Base-by-base conservation (phyloP, 2,113 vertebrate genomes). In the Nerophis ophidion region DNA sequence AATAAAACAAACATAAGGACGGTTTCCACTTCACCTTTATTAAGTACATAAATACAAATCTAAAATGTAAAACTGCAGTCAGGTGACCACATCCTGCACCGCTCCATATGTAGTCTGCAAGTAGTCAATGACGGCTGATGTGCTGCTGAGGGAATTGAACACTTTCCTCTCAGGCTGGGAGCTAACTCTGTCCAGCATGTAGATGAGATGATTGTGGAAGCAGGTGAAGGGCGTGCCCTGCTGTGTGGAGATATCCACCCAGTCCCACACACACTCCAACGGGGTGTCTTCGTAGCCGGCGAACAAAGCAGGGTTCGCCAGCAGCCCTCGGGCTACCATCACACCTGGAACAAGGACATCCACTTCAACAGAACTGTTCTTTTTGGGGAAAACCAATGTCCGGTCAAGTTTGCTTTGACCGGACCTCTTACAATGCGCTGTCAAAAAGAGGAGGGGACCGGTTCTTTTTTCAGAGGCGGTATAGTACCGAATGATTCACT, bases 161-260 rank as follows among this genome's bases (percentile, higher is more conserved):
- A 93, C 71, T 67, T 88, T 96, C 66, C 94, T 94, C 81, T 99
- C 97, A 40, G 96, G 93, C 74, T 91, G 95, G 55, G 97, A 97
- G 70, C 90, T 95, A 72, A 98, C 90, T 26, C 89, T 92, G 81
- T 99, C 97, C 87, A 99, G 87, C 97, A 99, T 99, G 87, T 98
- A 98, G 75, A 95, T 97, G 49, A 99, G 91, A 80, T 99, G 97
- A 45, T 98, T 95, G 81, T 99, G 97, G 76, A 99, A 97, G 79
- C 95, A 98, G 0, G 91, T 92, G 70, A 94, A 99, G 4, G 95
- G 92, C 45, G 95, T 98, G 62, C 97, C 96, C 1, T 93, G 94
- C 57, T 95, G 90, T 58, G 95, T 65, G 57, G 97, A 87, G 48
- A 95, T 89, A 71, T 98, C 90, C 85, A 98, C 90, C 97, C 96